A percentile compares a stretch with the other conserved stretches of the same genome.
phyloP scores from a whole-genome alignment of 2,888 invertebrate species.

The Drosophila meridionalis region DNA sequence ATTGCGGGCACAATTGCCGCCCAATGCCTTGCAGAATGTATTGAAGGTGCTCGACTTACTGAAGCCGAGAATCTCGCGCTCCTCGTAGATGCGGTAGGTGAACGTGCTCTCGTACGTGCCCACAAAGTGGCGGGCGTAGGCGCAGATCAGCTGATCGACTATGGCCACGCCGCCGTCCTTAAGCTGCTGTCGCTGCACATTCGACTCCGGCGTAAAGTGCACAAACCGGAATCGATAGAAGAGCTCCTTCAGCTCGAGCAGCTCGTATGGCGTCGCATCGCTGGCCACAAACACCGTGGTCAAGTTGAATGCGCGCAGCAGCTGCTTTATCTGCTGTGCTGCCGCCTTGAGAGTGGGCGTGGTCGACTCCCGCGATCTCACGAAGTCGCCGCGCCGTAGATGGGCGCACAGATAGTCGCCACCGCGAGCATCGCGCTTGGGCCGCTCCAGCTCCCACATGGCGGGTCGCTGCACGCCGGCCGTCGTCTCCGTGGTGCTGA shows the following conservation, averaged over 20 bases:
- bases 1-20: conserved; percentile 89
- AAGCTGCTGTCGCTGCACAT: conserved; percentile 74
- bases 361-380: conserved; percentile 89
- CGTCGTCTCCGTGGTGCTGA: conserved; percentile 87
- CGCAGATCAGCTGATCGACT: conserved; percentile 97
- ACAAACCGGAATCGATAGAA: conserved; percentile 74
- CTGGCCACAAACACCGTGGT: conserved; percentile 92
- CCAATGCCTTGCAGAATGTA: conserved; percentile 87
- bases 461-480: conserved; percentile 86
- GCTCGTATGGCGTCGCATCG: conserved; percentile 88
- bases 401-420: conserved; percentile 93
- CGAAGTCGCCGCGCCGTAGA: conserved; percentile 95
- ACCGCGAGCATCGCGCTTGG: conserved; percentile 86
- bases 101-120: conserved; percentile 98
- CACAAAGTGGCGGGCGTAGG: conserved; percentile 93
- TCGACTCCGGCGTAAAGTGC: conserved; percentile 80
- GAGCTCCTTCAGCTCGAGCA: conserved; percentile 81
- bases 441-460: conserved; percentile 87
- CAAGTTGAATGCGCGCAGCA: conserved; percentile 87
- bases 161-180: conserved; percentile 95
- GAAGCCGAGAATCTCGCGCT: conserved; percentile 97
- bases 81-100: conserved; percentile 98
- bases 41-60: conserved; percentile 93
- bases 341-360: conserved; percentile 92
- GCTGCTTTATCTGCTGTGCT: conserved; percentile 89